Evolutionary conservation across 1,140 invertebrate genomes (phyloP), one percentile per base, ranked within the genome.

Genomic region (Mamestra configurata): DNA sequence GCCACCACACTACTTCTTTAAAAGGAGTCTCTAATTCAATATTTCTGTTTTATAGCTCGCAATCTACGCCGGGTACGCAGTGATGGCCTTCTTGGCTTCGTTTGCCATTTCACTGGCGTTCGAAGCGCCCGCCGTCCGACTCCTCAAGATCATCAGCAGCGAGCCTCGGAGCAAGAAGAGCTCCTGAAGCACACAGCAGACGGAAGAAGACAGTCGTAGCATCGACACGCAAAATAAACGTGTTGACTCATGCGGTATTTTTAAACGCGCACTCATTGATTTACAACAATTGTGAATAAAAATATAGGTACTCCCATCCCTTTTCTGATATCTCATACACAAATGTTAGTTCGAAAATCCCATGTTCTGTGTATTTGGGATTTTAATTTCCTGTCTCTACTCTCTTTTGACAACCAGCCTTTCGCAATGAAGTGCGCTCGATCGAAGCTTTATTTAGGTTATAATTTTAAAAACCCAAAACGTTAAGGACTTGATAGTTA

Each of bases 31-130:
- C 10, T 43, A 40, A 75, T 72, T 71, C 51, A 80, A 81, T 77
- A 37, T 82, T 83, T 80, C 80, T 76, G 37, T 31, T 92, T 95
- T 57, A n/a, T 95, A 98, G 97, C 89, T 98, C 37, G 97, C 97
- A 53, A 95, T 97, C 76, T 98, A 97, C 92, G 96, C 97, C 75
- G 98, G 98, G 7, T 98, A 98, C 82, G 95, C 97, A 4, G 97
- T 98, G 6, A 96, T 97, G 22, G 97, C 97, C 0, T 98, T 98
- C 86, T 83, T 97, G 24, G 88, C 96, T n/a, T 97, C 97, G 0
- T 98, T 98, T 86, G 95, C 96, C 79, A 96, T 98, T 77, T 98
- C 97, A 3, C 92, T 98, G 49, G 95, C 96, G 7, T 97, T 98
- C 82, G 97, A 98, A 89, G 97, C 98, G 20, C 97, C 98, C 5